A percentile compares a stretch with the other conserved stretches of the same genome.
Conservation (phyloP, 2,888 invertebrate species). For the Macrosoma leucophasiata region DNA sequence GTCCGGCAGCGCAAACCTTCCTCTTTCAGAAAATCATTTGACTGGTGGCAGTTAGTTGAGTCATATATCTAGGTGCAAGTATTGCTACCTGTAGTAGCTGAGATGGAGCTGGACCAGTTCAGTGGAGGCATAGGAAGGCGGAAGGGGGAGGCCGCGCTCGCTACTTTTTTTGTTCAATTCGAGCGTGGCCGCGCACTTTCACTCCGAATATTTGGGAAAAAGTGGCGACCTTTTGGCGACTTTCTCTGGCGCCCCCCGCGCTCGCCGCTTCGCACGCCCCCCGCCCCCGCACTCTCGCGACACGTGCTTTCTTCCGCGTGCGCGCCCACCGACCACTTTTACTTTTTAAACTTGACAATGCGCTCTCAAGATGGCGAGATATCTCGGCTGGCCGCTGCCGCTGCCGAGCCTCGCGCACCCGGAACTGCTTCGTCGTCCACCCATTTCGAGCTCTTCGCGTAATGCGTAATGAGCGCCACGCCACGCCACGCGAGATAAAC, state of each 20-base stretch:
- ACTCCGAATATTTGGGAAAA: conserved; percentile 74
- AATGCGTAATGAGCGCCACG: conserved; percentile 7
- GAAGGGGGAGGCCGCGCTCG: conserved; percentile 18
- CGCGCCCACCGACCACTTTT: conserved; percentile 56
- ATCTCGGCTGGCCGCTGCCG: neutral
- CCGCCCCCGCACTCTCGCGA: conserved; percentile 25
- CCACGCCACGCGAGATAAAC: too few relatives aligned
- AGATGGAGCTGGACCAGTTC: too few relatives aligned
- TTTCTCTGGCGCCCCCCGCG: conserved; percentile 50
- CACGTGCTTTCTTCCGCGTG: conserved; percentile 52
- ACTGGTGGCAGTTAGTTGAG: too few relatives aligned
- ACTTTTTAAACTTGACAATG: conserved; percentile 54
- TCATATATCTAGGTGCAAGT: too few relatives aligned
- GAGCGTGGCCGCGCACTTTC: conserved; percentile 60
- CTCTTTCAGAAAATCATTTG: too few relatives aligned
- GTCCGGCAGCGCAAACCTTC: too few relatives aligned
- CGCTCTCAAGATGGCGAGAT: conserved; percentile 11
- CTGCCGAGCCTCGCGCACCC: neutral
- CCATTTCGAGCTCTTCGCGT: neutral
- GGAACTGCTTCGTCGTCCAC: too few relatives aligned
- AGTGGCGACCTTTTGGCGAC: conserved; percentile 72
- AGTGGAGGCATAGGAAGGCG: too few relatives aligned
- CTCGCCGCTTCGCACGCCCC: conserved; percentile 29
- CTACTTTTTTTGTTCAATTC: conserved; percentile 48
- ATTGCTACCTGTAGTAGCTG: too few relatives aligned